Conservation (phyloP, 37 sponge, comb jelly and placozoan species). For the Theonella swinhoei region DNA sequence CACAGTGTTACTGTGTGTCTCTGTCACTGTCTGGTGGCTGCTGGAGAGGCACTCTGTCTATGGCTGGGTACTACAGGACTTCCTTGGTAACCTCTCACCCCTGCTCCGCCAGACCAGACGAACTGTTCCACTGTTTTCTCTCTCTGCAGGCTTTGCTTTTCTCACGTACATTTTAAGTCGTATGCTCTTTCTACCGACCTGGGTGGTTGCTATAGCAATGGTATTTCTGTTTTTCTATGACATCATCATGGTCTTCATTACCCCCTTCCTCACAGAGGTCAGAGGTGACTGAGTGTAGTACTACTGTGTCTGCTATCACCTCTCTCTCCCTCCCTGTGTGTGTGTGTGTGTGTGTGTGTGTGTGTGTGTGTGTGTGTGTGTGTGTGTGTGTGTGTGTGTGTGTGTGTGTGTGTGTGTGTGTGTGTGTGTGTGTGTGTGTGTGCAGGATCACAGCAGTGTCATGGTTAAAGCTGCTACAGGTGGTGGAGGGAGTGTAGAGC, state of each 20-base stretch:
- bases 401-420: not conserved
- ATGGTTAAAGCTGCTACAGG: constrained; percentile 88
- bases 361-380: not conserved
- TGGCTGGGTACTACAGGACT: constrained; percentile 64
- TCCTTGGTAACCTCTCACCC: constrained; percentile 32
- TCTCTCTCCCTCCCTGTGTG: too few relatives aligned
- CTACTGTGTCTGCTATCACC: too few relatives aligned
- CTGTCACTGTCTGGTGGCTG: constrained; percentile 78
- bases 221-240: constrained; percentile 83
- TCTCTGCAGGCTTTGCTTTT: constrained; percentile 56
- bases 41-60: constrained; percentile 57
- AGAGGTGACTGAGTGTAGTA: too few relatives aligned
- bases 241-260: constrained; percentile 92
- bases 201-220: constrained; percentile 75
- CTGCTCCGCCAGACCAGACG: not conserved
- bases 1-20: constrained; percentile 41
- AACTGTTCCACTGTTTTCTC: too few relatives aligned
- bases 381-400: too few relatives aligned
- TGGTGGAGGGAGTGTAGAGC: constrained; percentile 7
- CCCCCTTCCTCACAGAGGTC: constrained; percentile 79
- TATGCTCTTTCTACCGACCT: constrained; percentile 22
- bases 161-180: constrained; percentile 8
- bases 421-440: constrained; percentile 24
- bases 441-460: constrained; percentile 77
- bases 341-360: not conserved